phyloP scores from a whole-genome alignment of 2,888 invertebrate species.

The Yponomeuta cagnagella region DNA sequence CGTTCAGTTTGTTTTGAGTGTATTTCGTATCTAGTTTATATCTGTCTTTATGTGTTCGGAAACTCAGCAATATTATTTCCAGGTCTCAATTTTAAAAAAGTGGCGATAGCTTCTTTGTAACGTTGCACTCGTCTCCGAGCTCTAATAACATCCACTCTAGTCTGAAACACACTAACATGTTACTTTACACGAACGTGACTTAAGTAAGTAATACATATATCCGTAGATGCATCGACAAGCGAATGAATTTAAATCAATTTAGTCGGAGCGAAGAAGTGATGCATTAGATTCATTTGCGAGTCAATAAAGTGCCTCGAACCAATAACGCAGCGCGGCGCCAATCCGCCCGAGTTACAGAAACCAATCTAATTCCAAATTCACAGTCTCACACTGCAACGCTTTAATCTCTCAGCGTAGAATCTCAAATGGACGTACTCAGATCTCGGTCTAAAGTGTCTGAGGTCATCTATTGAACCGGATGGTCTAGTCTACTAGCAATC shows the following conservation, averaged over 20 bases:
- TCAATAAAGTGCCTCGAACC: conserved; percentile 22
- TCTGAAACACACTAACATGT: not conserved
- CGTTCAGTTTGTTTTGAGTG: conserved; percentile 2
- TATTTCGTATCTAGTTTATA: not conserved
- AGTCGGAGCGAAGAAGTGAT: conserved; percentile 17
- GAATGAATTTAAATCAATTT: not conserved
- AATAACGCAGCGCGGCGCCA: conserved; percentile 13
- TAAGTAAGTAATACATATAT: not conserved
- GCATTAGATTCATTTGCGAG: conserved; percentile 26
- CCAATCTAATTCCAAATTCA: conserved; percentile 39
- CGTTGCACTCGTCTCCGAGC: not conserved
- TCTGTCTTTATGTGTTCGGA: conserved; percentile 1
- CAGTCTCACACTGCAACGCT: conserved; percentile 21
- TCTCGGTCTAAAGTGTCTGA: not conserved
- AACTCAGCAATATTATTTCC: conserved; percentile 1
- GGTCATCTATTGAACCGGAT: not conserved
- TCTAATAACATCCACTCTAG: not conserved
- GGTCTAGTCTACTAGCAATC: not conserved
- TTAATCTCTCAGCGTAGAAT: conserved; percentile 1
- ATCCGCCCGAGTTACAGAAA: conserved; percentile 23
- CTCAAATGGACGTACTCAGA: not conserved
- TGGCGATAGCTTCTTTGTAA: not conserved
- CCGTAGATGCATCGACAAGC: not conserved
- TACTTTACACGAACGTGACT: not conserved
- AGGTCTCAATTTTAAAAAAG: not conserved